phyloP scores from a whole-genome alignment of 2,797 vertebrate genomes.

The Eremophila alpestris region DNA sequence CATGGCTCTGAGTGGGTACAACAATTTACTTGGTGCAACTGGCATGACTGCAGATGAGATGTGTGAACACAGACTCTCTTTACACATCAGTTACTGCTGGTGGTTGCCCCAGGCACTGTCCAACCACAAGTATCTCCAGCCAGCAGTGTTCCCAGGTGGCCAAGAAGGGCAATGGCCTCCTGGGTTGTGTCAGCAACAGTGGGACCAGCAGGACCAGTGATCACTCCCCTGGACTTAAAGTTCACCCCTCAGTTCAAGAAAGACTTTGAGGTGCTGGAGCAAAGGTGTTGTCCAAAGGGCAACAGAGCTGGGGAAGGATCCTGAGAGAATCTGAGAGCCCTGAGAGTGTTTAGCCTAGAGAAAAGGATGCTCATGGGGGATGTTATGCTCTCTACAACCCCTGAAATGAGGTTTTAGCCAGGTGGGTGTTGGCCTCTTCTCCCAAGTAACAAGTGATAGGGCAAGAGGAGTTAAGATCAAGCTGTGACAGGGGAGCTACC shows the following conservation, averaged over 20 bases:
- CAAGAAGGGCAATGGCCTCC: not conserved
- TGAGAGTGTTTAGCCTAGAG: not conserved
- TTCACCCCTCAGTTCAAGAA: not conserved
- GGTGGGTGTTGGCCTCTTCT: not conserved
- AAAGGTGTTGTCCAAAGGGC: not conserved
- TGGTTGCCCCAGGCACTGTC: not conserved
- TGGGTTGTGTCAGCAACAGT: not conserved
- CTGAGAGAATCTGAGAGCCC: not conserved
- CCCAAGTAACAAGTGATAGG: not conserved
- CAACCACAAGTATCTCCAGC: not conserved
- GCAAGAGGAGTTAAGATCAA: not conserved
- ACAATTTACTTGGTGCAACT: not conserved
- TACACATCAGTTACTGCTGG: not conserved
- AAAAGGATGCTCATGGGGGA: not conserved
- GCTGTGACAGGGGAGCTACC: not conserved
- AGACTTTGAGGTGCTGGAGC: not conserved
- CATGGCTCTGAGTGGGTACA: not conserved
- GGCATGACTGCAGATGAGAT: not conserved
- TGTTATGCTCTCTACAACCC: not conserved
- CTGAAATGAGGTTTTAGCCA: not conserved
- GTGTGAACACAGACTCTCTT: not conserved
- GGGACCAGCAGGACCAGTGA: not conserved
- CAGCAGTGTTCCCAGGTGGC: not conserved
- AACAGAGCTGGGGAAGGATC: not conserved
- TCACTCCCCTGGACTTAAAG: no score